Percentiles rank a stretch among this genome's conserved stretches.
Evolutionary conservation across 2,888 invertebrate species (phyloP).

Genomic region (Isotomurus palustris): DNA sequence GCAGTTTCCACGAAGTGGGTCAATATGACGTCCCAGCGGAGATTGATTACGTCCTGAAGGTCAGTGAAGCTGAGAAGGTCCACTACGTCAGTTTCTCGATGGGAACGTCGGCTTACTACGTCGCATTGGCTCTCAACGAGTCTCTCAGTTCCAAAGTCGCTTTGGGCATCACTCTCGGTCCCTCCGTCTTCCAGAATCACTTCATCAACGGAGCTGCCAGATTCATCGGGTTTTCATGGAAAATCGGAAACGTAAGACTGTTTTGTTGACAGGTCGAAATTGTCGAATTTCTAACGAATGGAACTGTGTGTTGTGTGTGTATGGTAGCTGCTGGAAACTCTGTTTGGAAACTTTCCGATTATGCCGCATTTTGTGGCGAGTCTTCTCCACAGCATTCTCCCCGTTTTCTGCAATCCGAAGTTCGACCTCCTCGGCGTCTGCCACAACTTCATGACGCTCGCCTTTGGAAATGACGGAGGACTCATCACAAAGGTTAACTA

Average conservation of each 20-base stretch:
- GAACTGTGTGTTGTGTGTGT: neutral
- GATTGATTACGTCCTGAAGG: slow-evolving; percentile 16
- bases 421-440: slow-evolving; percentile 25
- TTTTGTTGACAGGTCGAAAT: neutral
- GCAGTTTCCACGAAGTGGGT: slow-evolving; percentile 22
- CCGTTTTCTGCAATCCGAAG: slow-evolving; percentile 23
- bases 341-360: slow-evolving; percentile 3
- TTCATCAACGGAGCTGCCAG: slow-evolving; percentile 17
- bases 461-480: slow-evolving; percentile 24
- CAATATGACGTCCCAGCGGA: slow-evolving; percentile 22
- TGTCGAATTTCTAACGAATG: neutral
- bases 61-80: slow-evolving; percentile 3
- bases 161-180: slow-evolving; percentile 23
- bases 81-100: slow-evolving; percentile 22
- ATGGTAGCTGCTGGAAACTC: neutral
- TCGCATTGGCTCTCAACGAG: slow-evolving; percentile 8
- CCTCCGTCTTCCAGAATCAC: slow-evolving; percentile 14
- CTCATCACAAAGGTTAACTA: slow-evolving; percentile 12
- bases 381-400: slow-evolving; percentile 18
- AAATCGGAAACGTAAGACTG: slow-evolving; percentile 10
- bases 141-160: slow-evolving; percentile 21
- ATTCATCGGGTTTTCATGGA: slow-evolving; percentile 4
- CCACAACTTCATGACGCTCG: neutral
- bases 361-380: slow-evolving; percentile 7
- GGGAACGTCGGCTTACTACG: slow-evolving; percentile 22